These are phyloP conservation scores for Palythoa heliodiscus DNA, from an alignment of 92 coral and sea anemone genomes.

Conservation along the genomic window DNA sequence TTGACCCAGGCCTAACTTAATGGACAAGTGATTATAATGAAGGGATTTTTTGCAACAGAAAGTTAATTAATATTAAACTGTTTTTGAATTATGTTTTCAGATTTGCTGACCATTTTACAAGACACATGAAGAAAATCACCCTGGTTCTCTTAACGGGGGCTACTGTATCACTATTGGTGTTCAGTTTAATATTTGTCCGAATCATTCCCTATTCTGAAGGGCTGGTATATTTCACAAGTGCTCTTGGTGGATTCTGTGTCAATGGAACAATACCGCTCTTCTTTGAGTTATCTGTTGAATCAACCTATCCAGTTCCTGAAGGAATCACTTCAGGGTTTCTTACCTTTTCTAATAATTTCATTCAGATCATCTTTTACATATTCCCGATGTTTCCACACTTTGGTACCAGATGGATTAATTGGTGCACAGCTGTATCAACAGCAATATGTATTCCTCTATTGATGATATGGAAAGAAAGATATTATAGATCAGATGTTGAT, in stretches of 20 bases:
- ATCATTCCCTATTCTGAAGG: constrained; percentile 63
- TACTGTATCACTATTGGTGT: constrained; percentile 68
- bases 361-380: constrained; percentile 86
- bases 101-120: constrained; percentile 90
- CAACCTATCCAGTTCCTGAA: constrained; percentile 92
- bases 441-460: constrained; percentile 68
- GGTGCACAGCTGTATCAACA: constrained; percentile 76
- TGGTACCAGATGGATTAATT: constrained; percentile 90
- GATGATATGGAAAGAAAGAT: constrained; percentile 73
- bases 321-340: constrained; percentile 88
- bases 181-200: constrained; percentile 74
- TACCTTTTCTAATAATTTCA: constrained; percentile 88
- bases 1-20: too few relatives aligned
- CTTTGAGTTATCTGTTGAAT: constrained; percentile 90
- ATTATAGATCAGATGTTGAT: constrained; percentile 81
- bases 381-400: constrained; percentile 84
- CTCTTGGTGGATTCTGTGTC: constrained; percentile 86
- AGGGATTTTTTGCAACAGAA: too few relatives aligned
- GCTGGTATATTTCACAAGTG: constrained; percentile 74
- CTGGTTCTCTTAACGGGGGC: constrained; percentile 77
- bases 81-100: constrained; percentile 47
- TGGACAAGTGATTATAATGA: too few relatives aligned
- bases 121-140: constrained; percentile 83
- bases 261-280: constrained; percentile 93
- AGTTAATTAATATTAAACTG: too few relatives aligned